Base-by-base conservation (phyloP, 2,113 vertebrate genomes). In the Tachysurus fulvidraco region DNA sequence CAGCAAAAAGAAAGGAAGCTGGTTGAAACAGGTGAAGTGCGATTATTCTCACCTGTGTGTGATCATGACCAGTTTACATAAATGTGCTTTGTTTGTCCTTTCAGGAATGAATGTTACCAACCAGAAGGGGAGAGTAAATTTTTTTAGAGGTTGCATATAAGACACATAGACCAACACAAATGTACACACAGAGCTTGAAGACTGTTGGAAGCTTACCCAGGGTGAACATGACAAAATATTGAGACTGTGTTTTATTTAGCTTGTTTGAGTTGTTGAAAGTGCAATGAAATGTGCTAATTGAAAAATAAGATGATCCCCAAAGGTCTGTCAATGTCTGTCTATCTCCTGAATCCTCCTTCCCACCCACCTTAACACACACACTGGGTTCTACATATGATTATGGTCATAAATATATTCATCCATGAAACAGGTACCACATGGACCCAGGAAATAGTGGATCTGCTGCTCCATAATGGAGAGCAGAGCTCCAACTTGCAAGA, bases 381-480 rank as follows among this genome's bases (percentile, higher is more conserved):
- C 41, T 50, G 41, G 19, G 11, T 46, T 17, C 25, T 50, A 50
- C 44, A 13, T 28, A 17, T 17, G 12, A 5, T 17, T 12, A 57
- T 30, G 7, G 13, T n/a, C 25, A 67, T 54, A 30, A 36, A 9
- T 88, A 41, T 81, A 59, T 89, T 13, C 59, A 12, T 62, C 9
- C 74, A 28, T 76, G 46, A 69, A 60, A 52, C 64, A 94, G 93
- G 93, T 71, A 95, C 93, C 23, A 95, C 93, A 2, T 94, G 94
- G 93, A 89, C 84, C 21, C 94, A 95, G 71, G 93, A 95, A 86
- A 91, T 94, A 57, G 89, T 94, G 46, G 93, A 95, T 84, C 59
- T 90, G 50, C 90, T 94, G 67, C 69, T 89, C 16, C 85, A 88
- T 21, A 44, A 89, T 0, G 92, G 88, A 46, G 88, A 91, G 83